Evolutionary conservation across 2,888 invertebrate species (phyloP), one percentile per base, ranked within the genome.

Genomic region (Cactoblastis cactorum): DNA sequence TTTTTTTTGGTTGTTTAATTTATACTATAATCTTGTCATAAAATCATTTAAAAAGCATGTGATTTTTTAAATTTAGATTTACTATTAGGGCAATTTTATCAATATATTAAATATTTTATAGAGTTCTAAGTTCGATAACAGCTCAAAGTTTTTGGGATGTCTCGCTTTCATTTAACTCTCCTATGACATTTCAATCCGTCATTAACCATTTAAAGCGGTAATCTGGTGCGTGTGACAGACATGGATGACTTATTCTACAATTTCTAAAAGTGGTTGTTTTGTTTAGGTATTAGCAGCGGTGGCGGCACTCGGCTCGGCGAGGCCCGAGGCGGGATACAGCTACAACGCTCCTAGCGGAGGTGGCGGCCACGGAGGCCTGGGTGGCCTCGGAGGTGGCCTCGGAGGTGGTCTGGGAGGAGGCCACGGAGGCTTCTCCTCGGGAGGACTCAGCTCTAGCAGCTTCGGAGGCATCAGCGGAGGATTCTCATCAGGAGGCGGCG

Each of bases 321-420:
- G 91, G 55, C 92, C 92, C 74, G 92, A 92, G 78, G 92, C 92
- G 70, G 92, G 91, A 66, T 92, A 92, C 78, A 91, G 91, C 77
- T 91, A 90, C 81, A 87, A 77, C 77, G 87, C 89, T 49, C 88
- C 89, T 53, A 83, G 85, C 52, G 86, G 87, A 56, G 83, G 83
- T 53, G 75, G 76, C 56, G 77, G 80, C 46, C 69, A 61, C 55
- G 69, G 75, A 11, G 72, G 83, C 52, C 65, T 74, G 55, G 75
- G 80, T 9, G 71, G 78, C 52, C 55, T 65, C 58, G 67, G 70
- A 46, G 69, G 71, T 45, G 64, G 66, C 54, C 55, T 58, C 52
- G 61, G 66, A 14, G 66, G 73, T 48, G 75, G 74, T 46, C 67
- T 64, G 55, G 72, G 72, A 53, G 77, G 79, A 34, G 69, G 73